These are phyloP conservation scores for Amphipoea lucens DNA, from an alignment of 2,888 invertebrate genomes.

Conservation along the genomic window DNA sequence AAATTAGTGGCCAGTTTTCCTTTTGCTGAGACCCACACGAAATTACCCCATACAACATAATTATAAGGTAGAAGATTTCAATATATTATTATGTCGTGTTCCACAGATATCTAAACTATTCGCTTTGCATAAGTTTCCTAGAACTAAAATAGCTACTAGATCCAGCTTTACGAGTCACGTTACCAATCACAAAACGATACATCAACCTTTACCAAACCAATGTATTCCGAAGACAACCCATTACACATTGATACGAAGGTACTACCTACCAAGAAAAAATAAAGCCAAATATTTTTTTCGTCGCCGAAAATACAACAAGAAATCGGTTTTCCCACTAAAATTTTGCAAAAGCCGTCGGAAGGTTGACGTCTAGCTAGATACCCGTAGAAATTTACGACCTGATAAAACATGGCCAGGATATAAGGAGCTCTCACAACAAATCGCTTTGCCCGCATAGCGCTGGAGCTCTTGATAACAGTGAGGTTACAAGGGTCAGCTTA, in stretches of 20 bases:
- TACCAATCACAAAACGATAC: slow-evolving; percentile 28
- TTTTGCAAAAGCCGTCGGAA: slow-evolving; percentile 81
- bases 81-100: background rate
- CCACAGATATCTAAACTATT: background rate
- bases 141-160: slow-evolving; percentile 2
- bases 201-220: slow-evolving; percentile 29
- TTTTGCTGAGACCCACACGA: background rate
- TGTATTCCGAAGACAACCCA: slow-evolving; percentile 47
- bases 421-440: slow-evolving; percentile 76
- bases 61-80: background rate
- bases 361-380: slow-evolving; percentile 85
- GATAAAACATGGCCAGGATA: slow-evolving; percentile 84
- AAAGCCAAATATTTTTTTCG: slow-evolving; percentile 40
- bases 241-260: slow-evolving; percentile 54
- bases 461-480: slow-evolving; percentile 56
- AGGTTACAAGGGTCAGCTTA: slow-evolving; percentile 72
- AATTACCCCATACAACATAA: background rate
- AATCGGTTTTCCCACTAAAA: slow-evolving; percentile 76
- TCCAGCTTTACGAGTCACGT: slow-evolving; percentile 2
- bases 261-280: slow-evolving; percentile 51
- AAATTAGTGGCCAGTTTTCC: background rate
- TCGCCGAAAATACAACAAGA: slow-evolving; percentile 65
- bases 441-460: slow-evolving; percentile 62
- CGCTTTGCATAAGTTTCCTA: background rate
- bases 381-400: slow-evolving; percentile 87